Evolutionary conservation across 2,797 vertebrate species (phyloP), one percentile per base, ranked within the genome.

Genomic region (Neostethus bicornis): DNA sequence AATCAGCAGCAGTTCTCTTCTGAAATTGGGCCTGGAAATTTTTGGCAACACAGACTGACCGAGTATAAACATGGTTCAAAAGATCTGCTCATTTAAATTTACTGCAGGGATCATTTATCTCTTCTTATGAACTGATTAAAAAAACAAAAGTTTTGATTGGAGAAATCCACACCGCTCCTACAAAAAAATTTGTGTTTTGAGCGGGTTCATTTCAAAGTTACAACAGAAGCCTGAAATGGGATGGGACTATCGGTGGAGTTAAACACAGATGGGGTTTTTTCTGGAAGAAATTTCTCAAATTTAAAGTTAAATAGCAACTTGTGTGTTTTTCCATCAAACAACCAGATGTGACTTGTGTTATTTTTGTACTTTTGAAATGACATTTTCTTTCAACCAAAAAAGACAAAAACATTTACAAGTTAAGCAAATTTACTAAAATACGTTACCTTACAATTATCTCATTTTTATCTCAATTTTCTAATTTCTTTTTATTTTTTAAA

Each of bases 61-160:
- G n/a, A 63, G 41, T 26, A 39, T 14, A 28, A 60, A 12, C 19
- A 13, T 1, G 4, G 7, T 35, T 41, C 49, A 25, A 52, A 56
- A 29, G 16, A 13, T 37, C n/a, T 49, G 12, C 34, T 51, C 16
- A n/a, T 21, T 20, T 12, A 23, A 54, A 48, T 41, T 5, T 13
- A 45, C 13, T 45, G 8, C 14, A 43, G 41, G 21, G 19, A 41
- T 31, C 5, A 8, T 35, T 35, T 34, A n/a, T 34, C 34, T 35
- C n/a, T 7, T 35, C n/a, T 35, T 16, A 35, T 35, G 34, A 35
- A n/a, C 34, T 35, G n/a, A 7, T 14, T 35, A 7, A 35, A n/a
- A 35, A 35, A 35, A 16, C n/a, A 35, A 14, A 7, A 35, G 34
- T n/a, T 35, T 35, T 35, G 14, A n/a, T 35, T n/a, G 34, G 14